Base-by-base conservation (phyloP, 2,888 invertebrate genomes). In the Quadroppia sp. region DNA sequence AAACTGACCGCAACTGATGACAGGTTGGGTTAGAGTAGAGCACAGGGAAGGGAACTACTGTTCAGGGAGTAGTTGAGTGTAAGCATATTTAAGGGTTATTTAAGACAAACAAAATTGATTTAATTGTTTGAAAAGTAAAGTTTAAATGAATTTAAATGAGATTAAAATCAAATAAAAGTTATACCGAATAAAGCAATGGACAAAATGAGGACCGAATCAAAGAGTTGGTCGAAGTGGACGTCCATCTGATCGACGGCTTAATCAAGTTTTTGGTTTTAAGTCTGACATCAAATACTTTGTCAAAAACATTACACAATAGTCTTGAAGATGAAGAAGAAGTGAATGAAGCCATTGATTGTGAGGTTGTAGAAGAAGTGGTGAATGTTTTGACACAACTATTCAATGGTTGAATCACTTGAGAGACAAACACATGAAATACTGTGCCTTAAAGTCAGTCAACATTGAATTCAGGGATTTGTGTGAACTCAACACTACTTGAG, bases 241-340 rank as follows among this genome's bases (percentile, higher is more conserved):
- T 36, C 61, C 61, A 61, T 61, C 61, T 61, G 20, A 61, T 36
- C 32, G 61, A 61, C 28, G 61, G 61, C 20, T 61, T 61, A 61
- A 61, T 61, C n/a, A 61, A 30, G 32, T 32, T 61, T 32, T 30
- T 32, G n/a, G 61, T 61, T 20, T 61, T 61, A n/a, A 61, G 30
- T 30, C 28, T 32, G 13, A 61, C 61, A n/a, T 32, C 61, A 61
- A 61, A 61, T 61, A 61, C 7, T 13, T 61, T 61, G 32, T 61
- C 61, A n/a, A 61, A 61, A 30, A 61, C 25, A 32, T 61, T 32
- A 15, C 32, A 61, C 32, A 61, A 32, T 1, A 61, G 61, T 61
- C 61, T 32, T 2, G 61, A 61, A 30, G 61, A 61, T 23, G 53
- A 53, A 11, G 53, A 53, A 36, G 32, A 61, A 32, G 61, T 28